Evolutionary conservation across 2,888 invertebrate species (phyloP).

Genomic region (Napeogenes inachia): DNA sequence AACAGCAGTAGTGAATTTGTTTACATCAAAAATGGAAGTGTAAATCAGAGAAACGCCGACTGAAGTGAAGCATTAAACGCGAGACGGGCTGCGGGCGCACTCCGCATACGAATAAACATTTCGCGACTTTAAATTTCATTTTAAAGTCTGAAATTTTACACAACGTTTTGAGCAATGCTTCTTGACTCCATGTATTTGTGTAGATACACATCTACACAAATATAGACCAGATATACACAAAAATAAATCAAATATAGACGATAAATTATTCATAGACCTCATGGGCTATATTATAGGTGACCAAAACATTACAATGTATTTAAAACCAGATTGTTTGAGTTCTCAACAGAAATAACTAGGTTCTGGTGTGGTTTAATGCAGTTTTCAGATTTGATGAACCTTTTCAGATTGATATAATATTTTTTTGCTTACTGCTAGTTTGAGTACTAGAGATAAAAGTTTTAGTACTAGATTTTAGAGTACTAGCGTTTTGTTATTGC

Average conservation of each 20-base stretch:
- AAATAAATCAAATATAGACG: too few relatives aligned
- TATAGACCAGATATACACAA: too few relatives aligned
- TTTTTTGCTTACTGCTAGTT: not conserved
- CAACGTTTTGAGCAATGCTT: not conserved
- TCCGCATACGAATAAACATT: slow-evolving; percentile 5
- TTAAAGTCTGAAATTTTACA: not conserved
- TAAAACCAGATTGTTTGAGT: slow-evolving; percentile 24
- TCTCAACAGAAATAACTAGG: slow-evolving; percentile 28
- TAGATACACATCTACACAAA: too few relatives aligned
- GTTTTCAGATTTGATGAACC: not conserved
- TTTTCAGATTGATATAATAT: not conserved
- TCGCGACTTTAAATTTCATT: not conserved
- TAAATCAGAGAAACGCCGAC: not conserved
- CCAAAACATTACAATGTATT: slow-evolving; percentile 8
- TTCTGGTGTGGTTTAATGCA: slow-evolving; percentile 15
- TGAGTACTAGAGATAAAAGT: not conserved
- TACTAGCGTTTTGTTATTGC: too few relatives aligned
- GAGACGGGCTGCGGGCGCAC: not conserved
- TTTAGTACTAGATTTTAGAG: too few relatives aligned
- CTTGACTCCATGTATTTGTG: not conserved
- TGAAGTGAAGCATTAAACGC: slow-evolving; percentile 6
- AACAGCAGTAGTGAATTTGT: slow-evolving; percentile 2
- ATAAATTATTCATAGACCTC: not conserved
- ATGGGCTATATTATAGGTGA: not conserved
- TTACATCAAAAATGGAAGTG: not conserved